Evolutionary conservation across 2,888 invertebrate species (phyloP), one percentile per base, ranked within the genome.

Genomic region (Megaustenia siamemsis): DNA sequence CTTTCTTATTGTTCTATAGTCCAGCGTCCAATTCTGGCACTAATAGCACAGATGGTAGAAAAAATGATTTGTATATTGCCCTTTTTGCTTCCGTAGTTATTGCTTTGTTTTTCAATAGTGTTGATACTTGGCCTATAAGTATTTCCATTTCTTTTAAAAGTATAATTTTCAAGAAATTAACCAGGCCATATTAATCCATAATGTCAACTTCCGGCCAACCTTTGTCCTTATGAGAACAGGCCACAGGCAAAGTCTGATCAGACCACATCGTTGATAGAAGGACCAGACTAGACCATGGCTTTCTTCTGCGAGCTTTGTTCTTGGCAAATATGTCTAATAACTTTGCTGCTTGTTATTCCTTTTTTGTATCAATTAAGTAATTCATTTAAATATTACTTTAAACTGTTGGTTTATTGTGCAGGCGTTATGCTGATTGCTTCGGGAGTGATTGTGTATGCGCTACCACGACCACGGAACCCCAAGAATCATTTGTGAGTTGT

Each of bases 321-420:
- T 8, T 71, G 82, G 56, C 82, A 82, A 56, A n/a, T 60, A 6
- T 6, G 40, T 53, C 60, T 82, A 60, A 35, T 71, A 53, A 18
- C 40, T 12, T 0, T 43, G 15, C 69, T 82, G 21, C 73, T 92
- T 43, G 82, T 91, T 75, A 83, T 91, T 63, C 91, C 91, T 10
- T 86, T 90, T 66, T 86, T 91, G 10, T 92, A 92, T 84, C 90
- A 90, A 63, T 80, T 89, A n/a, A 90, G 86, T 81, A 88, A 88
- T 43, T 89, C 90, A 0, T 91, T 92, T 81, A 89, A 90, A 85
- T 92, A 91, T 84, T 89, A 91, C 88, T 90, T 90, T 32, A 92
- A 91, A 87, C 89, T 91, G 73, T 49, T 88, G 1, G 83, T 90
- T 12, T 92, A 90, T 83, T 90, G 90, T 45, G 32, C n/a, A 0